These are phyloP conservation scores for Byasa hedistus DNA, from an alignment of 2,888 invertebrate species.

Conservation along the genomic window DNA sequence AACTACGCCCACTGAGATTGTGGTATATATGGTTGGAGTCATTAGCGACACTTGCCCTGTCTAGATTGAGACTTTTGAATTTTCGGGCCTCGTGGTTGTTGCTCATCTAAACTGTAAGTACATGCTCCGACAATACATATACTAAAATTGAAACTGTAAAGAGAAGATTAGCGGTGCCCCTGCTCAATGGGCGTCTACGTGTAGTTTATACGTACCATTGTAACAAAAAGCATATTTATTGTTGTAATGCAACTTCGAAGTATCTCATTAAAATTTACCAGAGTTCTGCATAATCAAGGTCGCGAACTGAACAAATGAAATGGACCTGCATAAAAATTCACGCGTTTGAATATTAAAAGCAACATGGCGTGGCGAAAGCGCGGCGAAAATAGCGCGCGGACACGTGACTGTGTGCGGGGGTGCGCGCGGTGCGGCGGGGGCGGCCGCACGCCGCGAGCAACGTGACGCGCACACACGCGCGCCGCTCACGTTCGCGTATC, in stretches of 20 bases:
- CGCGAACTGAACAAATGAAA: constrained; percentile 6
- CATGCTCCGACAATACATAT: no score
- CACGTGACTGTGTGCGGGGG: constrained; percentile 47
- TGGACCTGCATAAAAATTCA: constrained; percentile 24
- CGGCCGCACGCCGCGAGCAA: constrained; percentile 66
- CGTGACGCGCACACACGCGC: constrained; percentile 59
- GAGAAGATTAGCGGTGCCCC: no score
- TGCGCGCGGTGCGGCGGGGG: constrained; percentile 43
- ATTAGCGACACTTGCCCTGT: no score
- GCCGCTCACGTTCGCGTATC: constrained; percentile 49
- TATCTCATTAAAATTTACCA: not conserved
- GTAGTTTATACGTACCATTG: not conserved
- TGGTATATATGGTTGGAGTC: no score
- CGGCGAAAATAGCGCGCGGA: constrained; percentile 49
- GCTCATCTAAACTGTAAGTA: no score
- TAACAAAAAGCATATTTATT: not conserved
- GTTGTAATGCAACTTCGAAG: not conserved
- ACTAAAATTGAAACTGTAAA: no score
- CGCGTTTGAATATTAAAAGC: constrained; percentile 36
- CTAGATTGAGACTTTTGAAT: no score
- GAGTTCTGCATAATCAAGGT: not conserved
- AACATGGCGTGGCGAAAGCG: constrained; percentile 57
- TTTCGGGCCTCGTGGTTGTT: no score
- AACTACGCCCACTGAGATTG: no score
- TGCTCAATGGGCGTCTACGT: not conserved